These are phyloP conservation scores for Donacobius atricapilla DNA, from an alignment of 2,113 vertebrate species.

Conservation along the genomic window DNA sequence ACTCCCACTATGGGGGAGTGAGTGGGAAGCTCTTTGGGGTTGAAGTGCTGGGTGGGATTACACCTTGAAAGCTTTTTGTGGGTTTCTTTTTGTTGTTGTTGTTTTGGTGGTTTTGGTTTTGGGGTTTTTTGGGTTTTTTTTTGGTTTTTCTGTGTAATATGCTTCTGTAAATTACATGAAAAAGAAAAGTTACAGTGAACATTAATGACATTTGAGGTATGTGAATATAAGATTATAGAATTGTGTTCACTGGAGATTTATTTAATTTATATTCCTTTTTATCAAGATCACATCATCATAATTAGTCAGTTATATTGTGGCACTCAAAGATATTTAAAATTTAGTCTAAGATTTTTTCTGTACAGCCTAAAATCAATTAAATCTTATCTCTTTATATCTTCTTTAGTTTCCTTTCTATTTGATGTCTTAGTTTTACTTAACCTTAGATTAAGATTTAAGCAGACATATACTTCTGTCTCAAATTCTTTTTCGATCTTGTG, in stretches of 20 bases:
- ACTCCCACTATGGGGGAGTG: not conserved
- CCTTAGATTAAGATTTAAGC: not conserved
- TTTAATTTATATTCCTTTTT: constrained; percentile 13
- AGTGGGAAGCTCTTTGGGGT: not conserved
- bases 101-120: too few species aligned
- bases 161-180: constrained; percentile 3
- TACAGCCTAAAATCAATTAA: not conserved
- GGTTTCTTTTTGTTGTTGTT: rapidly evolving
- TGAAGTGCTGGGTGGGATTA: not conserved
- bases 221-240: not conserved
- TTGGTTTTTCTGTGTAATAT: not conserved
- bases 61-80: not conserved
- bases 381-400: not conserved
- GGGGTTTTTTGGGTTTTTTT: too few species aligned
- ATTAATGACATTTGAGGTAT: not conserved
- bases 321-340: constrained; percentile 11
- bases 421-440: not conserved
- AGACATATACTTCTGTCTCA: not conserved
- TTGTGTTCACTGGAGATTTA: not conserved
- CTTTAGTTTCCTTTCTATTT: not conserved
- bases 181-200: constrained; percentile 6
- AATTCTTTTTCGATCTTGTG: not conserved
- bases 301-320: not conserved
- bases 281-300: not conserved
- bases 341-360: not conserved